A percentile compares a stretch with the other conserved stretches of the same genome.
Evolutionary conservation across 2,113 vertebrate genomes (phyloP).

Genomic region (Empidonax alnorum): DNA sequence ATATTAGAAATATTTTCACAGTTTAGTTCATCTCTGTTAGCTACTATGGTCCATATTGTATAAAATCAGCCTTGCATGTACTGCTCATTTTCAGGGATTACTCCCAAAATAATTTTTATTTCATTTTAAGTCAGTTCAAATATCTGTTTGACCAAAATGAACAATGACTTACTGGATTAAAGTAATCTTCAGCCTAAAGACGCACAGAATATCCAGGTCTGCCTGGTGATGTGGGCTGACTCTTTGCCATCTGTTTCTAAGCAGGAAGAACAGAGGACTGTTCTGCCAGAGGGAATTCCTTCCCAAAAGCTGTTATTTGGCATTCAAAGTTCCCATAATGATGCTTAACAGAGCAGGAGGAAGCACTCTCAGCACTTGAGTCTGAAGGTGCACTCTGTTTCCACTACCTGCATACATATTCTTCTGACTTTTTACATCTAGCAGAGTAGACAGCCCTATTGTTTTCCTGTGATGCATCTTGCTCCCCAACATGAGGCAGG

Average conservation of each 20-base stretch:
- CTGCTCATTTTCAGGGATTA: background rate
- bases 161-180: background rate
- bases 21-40: background rate
- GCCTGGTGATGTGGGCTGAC: background rate
- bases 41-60: background rate
- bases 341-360: background rate
- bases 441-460: background rate
- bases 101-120: background rate
- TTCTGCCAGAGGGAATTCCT: constrained; percentile 30
- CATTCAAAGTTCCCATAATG: background rate
- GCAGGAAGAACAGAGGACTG: background rate
- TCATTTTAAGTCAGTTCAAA: background rate
- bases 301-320: background rate
- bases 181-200: background rate
- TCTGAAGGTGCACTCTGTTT: background rate
- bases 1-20: background rate
- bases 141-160: background rate
- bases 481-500: background rate
- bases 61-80: background rate
- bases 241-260: constrained; percentile 16
- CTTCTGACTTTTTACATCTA: background rate
- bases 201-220: background rate
- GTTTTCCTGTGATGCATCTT: background rate
- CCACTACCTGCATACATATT: background rate
- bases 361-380: background rate